A percentile compares a stretch with the other conserved stretches of the same genome.
Conservation (phyloP, 2,888 invertebrate species). For the Exephanes ischioxanthus region DNA sequence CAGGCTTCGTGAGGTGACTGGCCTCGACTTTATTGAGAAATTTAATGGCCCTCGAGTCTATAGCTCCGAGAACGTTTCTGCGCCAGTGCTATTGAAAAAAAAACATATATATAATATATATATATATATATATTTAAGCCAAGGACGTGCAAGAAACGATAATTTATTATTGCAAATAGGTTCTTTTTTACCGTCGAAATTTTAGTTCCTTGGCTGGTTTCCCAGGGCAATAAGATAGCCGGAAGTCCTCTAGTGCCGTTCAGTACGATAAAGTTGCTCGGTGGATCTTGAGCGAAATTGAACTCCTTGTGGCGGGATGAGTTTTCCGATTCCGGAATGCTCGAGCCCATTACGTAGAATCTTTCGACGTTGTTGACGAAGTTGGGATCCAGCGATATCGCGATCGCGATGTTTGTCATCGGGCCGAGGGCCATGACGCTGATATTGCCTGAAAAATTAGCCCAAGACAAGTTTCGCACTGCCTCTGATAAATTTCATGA, state of each 20-base stretch:
- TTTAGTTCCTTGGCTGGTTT: constrained; percentile 77
- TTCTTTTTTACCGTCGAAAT: constrained; percentile 76
- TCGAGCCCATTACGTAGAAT: constrained; percentile 82
- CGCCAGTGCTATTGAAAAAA: constrained; percentile 34
- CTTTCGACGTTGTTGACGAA: constrained; percentile 79
- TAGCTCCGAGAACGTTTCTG: constrained; percentile 82
- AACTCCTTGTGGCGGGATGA: constrained; percentile 85
- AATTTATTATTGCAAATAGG: not conserved
- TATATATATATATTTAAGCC: not conserved
- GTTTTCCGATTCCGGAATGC: constrained; percentile 81
- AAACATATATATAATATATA: too few relatives aligned
- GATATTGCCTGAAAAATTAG: constrained; percentile 78
- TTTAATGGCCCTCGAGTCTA: constrained; percentile 83
- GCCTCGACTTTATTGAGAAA: constrained; percentile 86
- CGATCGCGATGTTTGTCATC: constrained; percentile 87
- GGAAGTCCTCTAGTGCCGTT: constrained; percentile 80
- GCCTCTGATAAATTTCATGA: too few relatives aligned
- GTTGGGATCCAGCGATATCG: constrained; percentile 83
- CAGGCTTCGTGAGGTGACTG: constrained; percentile 62
- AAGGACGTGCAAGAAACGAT: not conserved
- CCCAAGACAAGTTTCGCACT: not conserved
- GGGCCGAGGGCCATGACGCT: constrained; percentile 85
- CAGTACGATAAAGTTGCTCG: constrained; percentile 87
- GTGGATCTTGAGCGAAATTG: constrained; percentile 88
- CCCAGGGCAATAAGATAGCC: constrained; percentile 86